Evolutionary conservation across 2,797 vertebrate genomes (phyloP).

Genomic region (Melanotaenia maccullochi): DNA sequence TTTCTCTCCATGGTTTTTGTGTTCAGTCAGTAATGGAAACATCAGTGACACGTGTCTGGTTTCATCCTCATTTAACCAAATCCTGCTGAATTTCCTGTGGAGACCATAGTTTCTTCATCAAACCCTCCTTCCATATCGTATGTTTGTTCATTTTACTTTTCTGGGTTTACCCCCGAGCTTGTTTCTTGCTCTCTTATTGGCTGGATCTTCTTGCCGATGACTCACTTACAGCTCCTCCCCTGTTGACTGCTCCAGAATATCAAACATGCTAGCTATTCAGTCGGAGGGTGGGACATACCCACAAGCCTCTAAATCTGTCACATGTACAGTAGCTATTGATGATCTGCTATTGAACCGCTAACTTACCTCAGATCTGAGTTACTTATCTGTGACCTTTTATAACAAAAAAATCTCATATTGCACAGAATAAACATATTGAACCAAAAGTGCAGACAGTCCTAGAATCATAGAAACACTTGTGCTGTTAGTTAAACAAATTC

Average conservation of each 20-base stretch:
- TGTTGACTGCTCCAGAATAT: background rate
- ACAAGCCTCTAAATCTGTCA: background rate
- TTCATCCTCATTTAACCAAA: background rate
- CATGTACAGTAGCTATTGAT: background rate
- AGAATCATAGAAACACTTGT: background rate
- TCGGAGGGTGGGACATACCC: background rate
- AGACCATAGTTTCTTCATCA: background rate
- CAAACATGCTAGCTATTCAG: background rate
- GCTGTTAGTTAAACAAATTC: background rate
- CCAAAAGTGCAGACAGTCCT: background rate
- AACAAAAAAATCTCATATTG: background rate
- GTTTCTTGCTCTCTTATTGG: slow-evolving; percentile 1
- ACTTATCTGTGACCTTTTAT: background rate
- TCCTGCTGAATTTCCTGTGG: background rate
- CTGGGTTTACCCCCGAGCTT: background rate
- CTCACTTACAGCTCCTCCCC: background rate
- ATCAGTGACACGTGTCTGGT: background rate
- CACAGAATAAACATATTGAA: background rate
- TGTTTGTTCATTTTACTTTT: background rate
- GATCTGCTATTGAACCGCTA: background rate
- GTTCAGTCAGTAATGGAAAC: background rate
- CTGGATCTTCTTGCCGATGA: background rate
- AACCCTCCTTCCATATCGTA: background rate
- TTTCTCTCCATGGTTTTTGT: background rate
- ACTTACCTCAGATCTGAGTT: background rate